phyloP scores from a whole-genome alignment of 2,888 invertebrate species.

The Osedax frankpressi region DNA sequence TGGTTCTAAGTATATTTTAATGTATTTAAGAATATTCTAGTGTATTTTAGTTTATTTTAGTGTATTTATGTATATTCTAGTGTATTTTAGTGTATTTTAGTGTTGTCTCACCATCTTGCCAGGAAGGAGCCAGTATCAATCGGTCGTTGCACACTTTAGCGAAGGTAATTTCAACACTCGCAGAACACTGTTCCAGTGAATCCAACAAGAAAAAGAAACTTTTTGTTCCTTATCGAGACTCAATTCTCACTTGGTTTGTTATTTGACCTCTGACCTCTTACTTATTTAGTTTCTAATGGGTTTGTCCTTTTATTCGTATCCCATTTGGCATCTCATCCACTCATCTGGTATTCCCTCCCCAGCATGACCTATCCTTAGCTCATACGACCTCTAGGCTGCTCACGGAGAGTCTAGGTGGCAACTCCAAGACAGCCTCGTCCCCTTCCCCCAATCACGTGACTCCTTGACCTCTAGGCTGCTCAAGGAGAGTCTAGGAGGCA shows the following conservation, averaged over 20 bases:
- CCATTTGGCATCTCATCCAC: too few relatives aligned
- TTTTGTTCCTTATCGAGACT: conserved; percentile 68
- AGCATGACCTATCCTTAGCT: too few relatives aligned
- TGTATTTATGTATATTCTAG: too few relatives aligned
- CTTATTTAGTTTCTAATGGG: too few relatives aligned
- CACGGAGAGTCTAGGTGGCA: neutral
- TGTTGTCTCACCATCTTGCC: neutral
- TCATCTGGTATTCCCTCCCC: too few relatives aligned
- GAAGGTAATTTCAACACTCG: conserved; percentile 64
- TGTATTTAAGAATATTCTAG: too few relatives aligned
- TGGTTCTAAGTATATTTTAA: too few relatives aligned
- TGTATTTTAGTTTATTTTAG: too few relatives aligned
- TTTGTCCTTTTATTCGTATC: too few relatives aligned
- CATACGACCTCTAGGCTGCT: neutral
- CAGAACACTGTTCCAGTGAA: conserved; percentile 54
- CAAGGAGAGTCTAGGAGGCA: conserved; percentile 67
- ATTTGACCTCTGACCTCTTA: too few relatives aligned
- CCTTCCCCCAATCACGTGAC: too few relatives aligned
- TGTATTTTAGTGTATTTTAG: too few relatives aligned
- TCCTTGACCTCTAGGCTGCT: conserved; percentile 40
- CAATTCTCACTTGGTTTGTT: conserved; percentile 62
- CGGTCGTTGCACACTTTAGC: conserved; percentile 65
- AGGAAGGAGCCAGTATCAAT: conserved; percentile 47
- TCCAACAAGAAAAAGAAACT: conserved; percentile 52
- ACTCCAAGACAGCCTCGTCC: neutral